These are phyloP conservation scores for Dendrocincla tyrannina DNA, from an alignment of 2,797 vertebrate genomes.

Conservation along the genomic window DNA sequence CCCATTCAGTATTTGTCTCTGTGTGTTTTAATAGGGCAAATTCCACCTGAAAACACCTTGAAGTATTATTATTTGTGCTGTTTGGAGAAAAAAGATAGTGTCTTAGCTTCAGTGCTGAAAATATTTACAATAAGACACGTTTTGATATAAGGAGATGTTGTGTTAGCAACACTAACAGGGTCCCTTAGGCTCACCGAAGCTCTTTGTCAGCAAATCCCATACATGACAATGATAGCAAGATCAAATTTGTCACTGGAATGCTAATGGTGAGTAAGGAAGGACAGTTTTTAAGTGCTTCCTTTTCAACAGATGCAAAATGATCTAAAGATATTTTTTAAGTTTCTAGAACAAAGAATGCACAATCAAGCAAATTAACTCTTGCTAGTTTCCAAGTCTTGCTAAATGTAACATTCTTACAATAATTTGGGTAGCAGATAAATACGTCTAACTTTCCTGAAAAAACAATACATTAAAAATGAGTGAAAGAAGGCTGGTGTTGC, in stretches of 20 bases:
- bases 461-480: not conserved
- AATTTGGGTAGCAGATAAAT: not conserved
- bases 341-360: not conserved
- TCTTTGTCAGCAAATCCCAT: not conserved
- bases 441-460: not conserved
- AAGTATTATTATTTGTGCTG: not conserved
- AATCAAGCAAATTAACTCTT: not conserved
- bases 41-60: not conserved
- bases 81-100: not conserved
- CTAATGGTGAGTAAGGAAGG: not conserved
- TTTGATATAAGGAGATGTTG: not conserved
- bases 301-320: not conserved
- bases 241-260: not conserved
- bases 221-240: not conserved
- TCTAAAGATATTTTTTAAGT: not conserved
- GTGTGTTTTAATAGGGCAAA: not conserved
- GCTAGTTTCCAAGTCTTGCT: not conserved
- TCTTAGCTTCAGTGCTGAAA: not conserved
- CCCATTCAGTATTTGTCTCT: not conserved
- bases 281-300: not conserved
- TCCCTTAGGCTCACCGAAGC: not conserved
- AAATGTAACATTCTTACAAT: not conserved
- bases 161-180: not conserved
- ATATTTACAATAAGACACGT: fast-evolving
- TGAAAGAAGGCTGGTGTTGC: not conserved